Percentiles rank a stretch among this genome's conserved stretches.
Evolutionary conservation across 1,140 invertebrate genomes (phyloP).

Genomic region (Drosophila truncata): DNA sequence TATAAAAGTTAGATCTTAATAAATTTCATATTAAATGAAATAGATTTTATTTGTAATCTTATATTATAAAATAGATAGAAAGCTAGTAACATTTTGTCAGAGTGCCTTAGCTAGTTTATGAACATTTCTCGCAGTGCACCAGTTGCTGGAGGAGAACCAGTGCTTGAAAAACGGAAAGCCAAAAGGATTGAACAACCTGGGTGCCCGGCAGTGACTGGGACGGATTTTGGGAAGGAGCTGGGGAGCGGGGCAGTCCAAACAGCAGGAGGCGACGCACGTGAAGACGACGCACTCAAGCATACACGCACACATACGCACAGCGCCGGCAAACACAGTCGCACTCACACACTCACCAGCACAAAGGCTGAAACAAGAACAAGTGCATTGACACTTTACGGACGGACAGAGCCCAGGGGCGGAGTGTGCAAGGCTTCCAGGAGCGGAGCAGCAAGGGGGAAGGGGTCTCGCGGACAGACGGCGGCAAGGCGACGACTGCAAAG

Average conservation of each 20-base stretch:
- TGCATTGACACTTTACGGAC: constrained; percentile 80
- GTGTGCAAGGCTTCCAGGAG: constrained; percentile 11
- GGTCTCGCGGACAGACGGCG: constrained; percentile 43
- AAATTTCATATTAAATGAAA: too few relatives aligned
- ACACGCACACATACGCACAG: constrained; percentile 65
- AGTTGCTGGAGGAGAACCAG: constrained; percentile 45
- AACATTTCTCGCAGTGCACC: constrained; percentile 4
- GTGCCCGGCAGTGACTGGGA: constrained; percentile 10
- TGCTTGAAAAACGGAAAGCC: constrained; percentile 76
- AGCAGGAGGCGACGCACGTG: constrained; percentile 81
- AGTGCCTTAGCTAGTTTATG: too few relatives aligned
- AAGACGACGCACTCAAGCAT: constrained; percentile 74
- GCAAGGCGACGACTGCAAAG: constrained; percentile 67
- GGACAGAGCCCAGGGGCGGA: constrained; percentile 37
- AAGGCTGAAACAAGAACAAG: constrained; percentile 77
- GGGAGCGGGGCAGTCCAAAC: constrained; percentile 49
- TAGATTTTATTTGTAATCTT: too few relatives aligned
- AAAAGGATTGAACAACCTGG: constrained; percentile 77
- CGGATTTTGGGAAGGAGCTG: not conserved
- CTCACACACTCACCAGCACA: constrained; percentile 26
- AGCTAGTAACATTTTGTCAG: too few relatives aligned
- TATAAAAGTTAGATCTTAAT: too few relatives aligned
- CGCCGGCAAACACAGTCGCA: constrained; percentile 47
- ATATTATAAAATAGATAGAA: too few relatives aligned
- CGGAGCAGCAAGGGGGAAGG: constrained; percentile 1